phyloP scores from a whole-genome alignment of 1,140 invertebrate genomes.

The Metopolophium dirhodum region DNA sequence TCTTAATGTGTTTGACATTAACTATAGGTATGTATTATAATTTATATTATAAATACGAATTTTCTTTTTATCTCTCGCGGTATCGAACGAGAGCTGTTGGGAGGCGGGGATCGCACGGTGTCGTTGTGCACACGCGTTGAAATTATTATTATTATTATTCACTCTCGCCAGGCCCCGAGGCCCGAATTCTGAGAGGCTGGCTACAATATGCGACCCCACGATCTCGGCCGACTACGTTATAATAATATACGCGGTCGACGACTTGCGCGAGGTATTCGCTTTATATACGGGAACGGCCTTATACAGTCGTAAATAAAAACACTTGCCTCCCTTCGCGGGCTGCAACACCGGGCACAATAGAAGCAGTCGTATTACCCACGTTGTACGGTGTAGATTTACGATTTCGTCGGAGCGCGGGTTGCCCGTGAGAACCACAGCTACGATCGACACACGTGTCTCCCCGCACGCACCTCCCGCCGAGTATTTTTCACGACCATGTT shows the following conservation, averaged over 20 bases:
- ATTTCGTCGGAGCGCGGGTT: slow-evolving; percentile 13
- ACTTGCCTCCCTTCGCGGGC: not conserved
- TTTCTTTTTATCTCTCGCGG: not conserved
- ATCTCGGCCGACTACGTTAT: not conserved
- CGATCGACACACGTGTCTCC: slow-evolving; percentile 19
- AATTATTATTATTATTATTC: not conserved
- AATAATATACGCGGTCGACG: not conserved
- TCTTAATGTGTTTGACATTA: too few relatives aligned
- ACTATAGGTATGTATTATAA: too few relatives aligned
- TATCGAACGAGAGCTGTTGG: not conserved
- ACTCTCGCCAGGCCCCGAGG: too few relatives aligned
- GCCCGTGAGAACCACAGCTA: slow-evolving; percentile 23
- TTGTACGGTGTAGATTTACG: slow-evolving; percentile 37
- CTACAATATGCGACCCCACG: not conserved
- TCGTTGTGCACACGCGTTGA: not conserved
- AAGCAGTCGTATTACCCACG: not conserved
- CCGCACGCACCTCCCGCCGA: not conserved
- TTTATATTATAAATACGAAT: too few relatives aligned
- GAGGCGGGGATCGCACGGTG: too few relatives aligned
- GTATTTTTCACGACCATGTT: slow-evolving; percentile 25
- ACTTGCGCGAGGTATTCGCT: slow-evolving; percentile 14
- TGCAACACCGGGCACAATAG: not conserved
- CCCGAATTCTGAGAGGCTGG: too few relatives aligned
- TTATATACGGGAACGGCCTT: not conserved
- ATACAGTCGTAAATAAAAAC: slow-evolving; percentile 47